Evolutionary conservation across 2,888 invertebrate species (phyloP).

Genomic region (Agrochola litura): DNA sequence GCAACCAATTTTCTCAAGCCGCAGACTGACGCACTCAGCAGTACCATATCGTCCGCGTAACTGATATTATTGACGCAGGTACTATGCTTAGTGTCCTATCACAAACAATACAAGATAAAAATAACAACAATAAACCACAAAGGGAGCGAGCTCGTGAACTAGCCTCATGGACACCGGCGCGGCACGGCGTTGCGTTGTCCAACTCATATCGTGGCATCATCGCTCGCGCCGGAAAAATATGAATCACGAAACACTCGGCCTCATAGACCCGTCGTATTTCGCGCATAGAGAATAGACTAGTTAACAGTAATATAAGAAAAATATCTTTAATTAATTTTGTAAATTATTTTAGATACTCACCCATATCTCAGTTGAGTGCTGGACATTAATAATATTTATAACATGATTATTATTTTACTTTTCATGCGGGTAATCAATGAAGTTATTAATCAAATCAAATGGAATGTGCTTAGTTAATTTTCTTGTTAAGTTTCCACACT

Average conservation of each 20-base stretch:
- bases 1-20: no score
- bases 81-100: no score
- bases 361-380: background rate
- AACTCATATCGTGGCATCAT: no score
- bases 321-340: background rate
- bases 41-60: no score
- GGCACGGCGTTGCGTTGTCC: no score
- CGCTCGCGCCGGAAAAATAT: background rate
- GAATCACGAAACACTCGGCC: background rate
- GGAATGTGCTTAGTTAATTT: background rate
- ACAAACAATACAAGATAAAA: no score
- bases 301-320: background rate
- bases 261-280: background rate
- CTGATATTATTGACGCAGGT: no score
- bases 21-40: no score
- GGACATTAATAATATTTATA: background rate
- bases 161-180: no score
- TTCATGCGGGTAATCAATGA: background rate
- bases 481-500: background rate
- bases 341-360: background rate
- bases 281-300: background rate
- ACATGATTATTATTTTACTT: background rate
- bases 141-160: no score
- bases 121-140: no score
- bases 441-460: background rate